Conservation (phyloP, 2,797 vertebrate species). For the Hemitrygon akajei region DNA sequence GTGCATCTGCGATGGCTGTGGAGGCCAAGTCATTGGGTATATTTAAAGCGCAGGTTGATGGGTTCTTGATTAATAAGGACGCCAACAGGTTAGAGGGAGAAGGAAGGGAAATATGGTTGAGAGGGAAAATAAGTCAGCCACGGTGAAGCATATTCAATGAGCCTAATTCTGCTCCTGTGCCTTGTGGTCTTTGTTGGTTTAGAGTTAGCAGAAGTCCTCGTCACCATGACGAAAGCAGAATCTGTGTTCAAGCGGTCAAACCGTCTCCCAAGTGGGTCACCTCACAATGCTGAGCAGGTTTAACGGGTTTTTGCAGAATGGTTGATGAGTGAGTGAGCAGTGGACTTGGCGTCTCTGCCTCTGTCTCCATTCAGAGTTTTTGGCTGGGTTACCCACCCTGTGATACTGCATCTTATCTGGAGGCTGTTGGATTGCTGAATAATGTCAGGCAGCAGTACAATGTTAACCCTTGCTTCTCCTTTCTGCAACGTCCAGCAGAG, state of each 20-base stretch:
- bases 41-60: no score
- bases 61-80: no score
- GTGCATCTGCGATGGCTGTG: no score
- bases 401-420: background rate
- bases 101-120: no score
- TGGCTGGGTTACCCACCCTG: background rate
- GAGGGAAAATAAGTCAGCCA: no score
- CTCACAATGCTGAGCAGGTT: background rate
- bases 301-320: background rate
- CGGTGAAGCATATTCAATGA: no score
- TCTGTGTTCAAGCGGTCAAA: background rate
- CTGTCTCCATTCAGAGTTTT: background rate
- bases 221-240: background rate
- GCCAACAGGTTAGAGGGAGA: no score
- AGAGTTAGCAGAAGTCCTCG: background rate
- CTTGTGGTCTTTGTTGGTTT: no score
- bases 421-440: background rate
- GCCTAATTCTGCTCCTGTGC: no score
- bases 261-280: background rate
- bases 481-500: background rate
- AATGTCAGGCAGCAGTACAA: background rate
- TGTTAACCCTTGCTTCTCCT: background rate
- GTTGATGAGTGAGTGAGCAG: background rate
- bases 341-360: background rate
- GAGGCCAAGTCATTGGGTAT: no score